These are phyloP conservation scores for Megaceryle maxima DNA, from an alignment of 2,113 vertebrate genomes.

Conservation along the genomic window DNA sequence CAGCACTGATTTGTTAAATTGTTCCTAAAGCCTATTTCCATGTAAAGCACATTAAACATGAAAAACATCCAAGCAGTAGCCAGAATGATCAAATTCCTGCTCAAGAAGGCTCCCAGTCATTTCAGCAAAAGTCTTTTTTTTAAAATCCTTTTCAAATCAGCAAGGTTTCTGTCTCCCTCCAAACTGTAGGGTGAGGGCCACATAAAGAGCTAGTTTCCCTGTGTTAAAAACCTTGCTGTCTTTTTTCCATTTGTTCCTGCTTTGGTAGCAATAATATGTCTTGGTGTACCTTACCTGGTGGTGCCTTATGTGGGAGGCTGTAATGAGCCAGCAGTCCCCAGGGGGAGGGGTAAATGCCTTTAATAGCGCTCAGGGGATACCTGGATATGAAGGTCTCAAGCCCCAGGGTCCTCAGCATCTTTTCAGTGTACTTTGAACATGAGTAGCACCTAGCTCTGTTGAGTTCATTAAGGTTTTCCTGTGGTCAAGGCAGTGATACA, in stretches of 20 bases:
- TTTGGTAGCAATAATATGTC: not conserved
- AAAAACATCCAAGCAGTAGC: not conserved
- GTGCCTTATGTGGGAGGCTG: not conserved
- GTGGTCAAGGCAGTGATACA: not conserved
- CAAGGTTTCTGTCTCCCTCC: not conserved
- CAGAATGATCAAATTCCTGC: conserved; percentile 1
- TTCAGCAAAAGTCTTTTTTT: not conserved
- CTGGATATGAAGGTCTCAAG: not conserved
- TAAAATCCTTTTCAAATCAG: not conserved
- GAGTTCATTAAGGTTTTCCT: not conserved
- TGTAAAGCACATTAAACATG: conserved; percentile 12
- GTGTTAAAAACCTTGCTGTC: not conserved
- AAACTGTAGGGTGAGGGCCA: not conserved
- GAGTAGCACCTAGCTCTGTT: not conserved
- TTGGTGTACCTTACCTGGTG: not conserved
- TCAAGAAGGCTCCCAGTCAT: not conserved
- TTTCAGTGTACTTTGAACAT: not conserved
- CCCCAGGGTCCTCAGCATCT: not conserved
- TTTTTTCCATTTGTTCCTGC: not conserved
- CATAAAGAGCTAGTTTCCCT: not conserved
- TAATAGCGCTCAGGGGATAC: not conserved
- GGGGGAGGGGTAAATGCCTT: not conserved
- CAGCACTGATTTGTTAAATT: conserved; percentile 33
- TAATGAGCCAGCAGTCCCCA: not conserved
- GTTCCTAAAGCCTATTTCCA: conserved; percentile 28